Evolutionary conservation across 2,888 invertebrate genomes (phyloP), one percentile per base, ranked within the genome.

Genomic region (Sipha maydis): DNA sequence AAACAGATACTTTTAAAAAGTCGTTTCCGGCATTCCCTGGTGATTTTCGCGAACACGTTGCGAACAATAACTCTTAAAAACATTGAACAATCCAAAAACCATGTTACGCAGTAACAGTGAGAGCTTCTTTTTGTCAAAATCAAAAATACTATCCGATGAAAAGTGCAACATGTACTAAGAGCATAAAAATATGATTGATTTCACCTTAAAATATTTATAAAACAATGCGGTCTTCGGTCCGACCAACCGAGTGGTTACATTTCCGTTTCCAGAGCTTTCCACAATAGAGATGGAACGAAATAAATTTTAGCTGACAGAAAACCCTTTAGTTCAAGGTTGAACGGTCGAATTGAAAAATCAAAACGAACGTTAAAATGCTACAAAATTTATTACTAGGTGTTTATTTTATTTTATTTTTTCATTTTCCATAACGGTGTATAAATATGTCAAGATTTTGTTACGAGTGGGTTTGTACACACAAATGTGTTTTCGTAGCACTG

Each of bases 251-350:
- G 61, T 77, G 41, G 61, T 85, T 77, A 67, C 77, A 85, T 85
- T 85, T 76, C 61, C 28, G 28, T 84, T 84, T 85, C 48, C 76
- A n/a, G 61, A n/a, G 84, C 28, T 85, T 76, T 76, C 76, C 67
- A 48, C 31, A 31, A 48, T 77, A 85, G 31, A 77, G 25, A 85
- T 67, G 76, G 41, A 85, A 85, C 67, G 25, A 85, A 77, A 76
- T 85, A 85, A 48, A 85, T 77, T 85, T 31, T 77, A 25, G 61
- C 31, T 25, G 67, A 85, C 84, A 67, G 67, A 76, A 75, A 84
- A 76, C 41, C 61, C 67, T 77, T 77, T 25, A 67, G 41, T 84
- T 76, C 76, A 84, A 76, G 84, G 76, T 76, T 41, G 67, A 84
- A 31, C 8, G 76, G 25, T 76, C 25, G n/a, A 75, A 76, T 67